Base-by-base conservation (phyloP, 2,797 vertebrate species). In the Hylomyscus alleni region DNA sequence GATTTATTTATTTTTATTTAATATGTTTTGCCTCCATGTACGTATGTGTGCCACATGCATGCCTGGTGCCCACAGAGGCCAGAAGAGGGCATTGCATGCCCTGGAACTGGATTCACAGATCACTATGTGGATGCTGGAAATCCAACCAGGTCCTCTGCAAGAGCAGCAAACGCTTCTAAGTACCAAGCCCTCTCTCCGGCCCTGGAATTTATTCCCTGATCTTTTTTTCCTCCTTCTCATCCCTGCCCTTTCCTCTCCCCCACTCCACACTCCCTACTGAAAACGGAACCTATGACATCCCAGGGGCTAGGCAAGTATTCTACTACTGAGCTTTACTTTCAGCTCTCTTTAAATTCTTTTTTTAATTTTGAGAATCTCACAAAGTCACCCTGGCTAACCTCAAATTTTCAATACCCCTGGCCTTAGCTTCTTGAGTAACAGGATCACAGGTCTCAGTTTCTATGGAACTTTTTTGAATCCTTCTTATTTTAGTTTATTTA, bases 201-300 rank as follows among this genome's bases (percentile, higher is more conserved):
- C 62, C 62, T 65, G 62, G 31, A 13, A 83, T 83, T 31, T 37
- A 80, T 84, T 94, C 91, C 77, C 80, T 88, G 34, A 78, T 75
- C 54, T 89, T 12, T 14, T 62, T 91, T 31, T 56, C 7, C 34
- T 37, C 54, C 34, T 37, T 47, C 19, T n/a, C 22, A 24, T 82
- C 54, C 40, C 20, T 50, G 20, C 11, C 10, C 44, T 14, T 26
- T 8, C 47, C 26, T 84, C 40, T 65, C 12, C 15, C 60, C 31
- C 0, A 40, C 6, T 6, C 6, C 54, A 37, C 54, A 58, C 15
- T 6, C 62, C 26, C 44, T 22, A 11, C 4, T 84, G 17, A 31
- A 65, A 84, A 65, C 17, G 47, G 37, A 84, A 12, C 58, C 15
- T 62, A 84, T 15, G 4, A 65, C 26, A 34, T 84, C 17, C 26